These are phyloP conservation scores for Andrena bicolor DNA, from an alignment of 2,888 invertebrate species.

Conservation along the genomic window DNA sequence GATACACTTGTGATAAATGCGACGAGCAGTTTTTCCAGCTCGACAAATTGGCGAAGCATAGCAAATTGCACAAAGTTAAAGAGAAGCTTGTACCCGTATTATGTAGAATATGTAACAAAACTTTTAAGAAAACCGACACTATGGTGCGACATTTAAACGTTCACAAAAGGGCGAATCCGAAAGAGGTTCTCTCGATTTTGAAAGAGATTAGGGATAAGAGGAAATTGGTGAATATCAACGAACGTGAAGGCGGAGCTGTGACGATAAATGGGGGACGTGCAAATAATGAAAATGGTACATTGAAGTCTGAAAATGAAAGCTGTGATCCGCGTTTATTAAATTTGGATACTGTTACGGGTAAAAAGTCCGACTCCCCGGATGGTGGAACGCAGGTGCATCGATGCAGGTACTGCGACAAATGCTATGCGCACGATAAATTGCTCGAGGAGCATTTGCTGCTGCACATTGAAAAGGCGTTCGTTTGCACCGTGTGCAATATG, in stretches of 20 bases:
- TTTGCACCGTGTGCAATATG: slow-evolving; percentile 76
- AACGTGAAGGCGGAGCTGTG: slow-evolving; percentile 11
- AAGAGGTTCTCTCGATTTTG: slow-evolving; percentile 77
- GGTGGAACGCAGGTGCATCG: slow-evolving; percentile 37
- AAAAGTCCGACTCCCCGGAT: slow-evolving; percentile 42
- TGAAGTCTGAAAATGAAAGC: slow-evolving; percentile 27
- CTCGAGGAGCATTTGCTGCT: slow-evolving; percentile 68
- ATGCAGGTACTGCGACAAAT: slow-evolving; percentile 69
- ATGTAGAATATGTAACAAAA: slow-evolving; percentile 79
- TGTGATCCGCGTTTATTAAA: slow-evolving; percentile 36
- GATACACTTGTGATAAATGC: slow-evolving; percentile 73
- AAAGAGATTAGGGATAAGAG: slow-evolving; percentile 78
- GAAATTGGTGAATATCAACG: slow-evolving; percentile 64
- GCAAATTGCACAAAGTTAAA: slow-evolving; percentile 66
- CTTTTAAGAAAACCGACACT: slow-evolving; percentile 77
- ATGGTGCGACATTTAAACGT: slow-evolving; percentile 80
- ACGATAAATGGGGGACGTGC: background rate
- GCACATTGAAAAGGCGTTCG: slow-evolving; percentile 70
- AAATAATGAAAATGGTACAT: background rate
- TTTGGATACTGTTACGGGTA: slow-evolving; percentile 44
- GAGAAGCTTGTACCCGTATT: slow-evolving; percentile 68
- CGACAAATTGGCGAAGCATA: slow-evolving; percentile 69
- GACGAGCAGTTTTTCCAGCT: slow-evolving; percentile 67
- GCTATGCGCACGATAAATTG: slow-evolving; percentile 62
- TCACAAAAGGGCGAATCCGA: slow-evolving; percentile 78